These are phyloP conservation scores for Diplolepis rosae DNA, from an alignment of 2,888 invertebrate species.

Conservation along the genomic window DNA sequence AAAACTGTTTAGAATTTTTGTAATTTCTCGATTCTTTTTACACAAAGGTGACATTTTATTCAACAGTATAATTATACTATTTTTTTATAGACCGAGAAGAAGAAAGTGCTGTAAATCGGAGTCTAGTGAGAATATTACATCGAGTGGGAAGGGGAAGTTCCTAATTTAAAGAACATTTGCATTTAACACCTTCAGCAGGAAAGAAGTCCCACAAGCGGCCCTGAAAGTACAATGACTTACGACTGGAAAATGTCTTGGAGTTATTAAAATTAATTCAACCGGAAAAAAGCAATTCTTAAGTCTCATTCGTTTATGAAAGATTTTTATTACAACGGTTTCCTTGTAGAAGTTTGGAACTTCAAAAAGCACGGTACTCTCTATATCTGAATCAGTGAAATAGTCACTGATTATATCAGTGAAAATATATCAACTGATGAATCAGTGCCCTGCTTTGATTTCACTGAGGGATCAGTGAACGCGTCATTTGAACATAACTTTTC, in stretches of 20 bases:
- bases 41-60: neutral
- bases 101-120: neutral
- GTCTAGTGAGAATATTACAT: neutral
- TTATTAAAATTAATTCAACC: constrained; percentile 12
- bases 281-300: constrained; percentile 20
- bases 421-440: no score
- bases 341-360: no score
- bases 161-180: constrained; percentile 20
- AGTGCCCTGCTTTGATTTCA: no score
- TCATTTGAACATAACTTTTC: no score
- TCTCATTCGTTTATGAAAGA: constrained; percentile 4
- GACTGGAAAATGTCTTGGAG: constrained; percentile 17
- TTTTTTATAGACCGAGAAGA: neutral
- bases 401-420: no score
- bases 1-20: no score
- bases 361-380: no score
- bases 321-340: neutral
- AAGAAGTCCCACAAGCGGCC: constrained; percentile 14
- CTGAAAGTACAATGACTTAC: constrained; percentile 11
- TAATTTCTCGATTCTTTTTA: neutral
- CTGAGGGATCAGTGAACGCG: no score
- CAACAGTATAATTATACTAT: neutral
- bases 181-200: constrained; percentile 16
- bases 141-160: constrained; percentile 23
- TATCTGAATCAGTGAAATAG: no score